Base-by-base conservation (phyloP, 2,888 invertebrate genomes). In the Andricus quercusramuli region DNA sequence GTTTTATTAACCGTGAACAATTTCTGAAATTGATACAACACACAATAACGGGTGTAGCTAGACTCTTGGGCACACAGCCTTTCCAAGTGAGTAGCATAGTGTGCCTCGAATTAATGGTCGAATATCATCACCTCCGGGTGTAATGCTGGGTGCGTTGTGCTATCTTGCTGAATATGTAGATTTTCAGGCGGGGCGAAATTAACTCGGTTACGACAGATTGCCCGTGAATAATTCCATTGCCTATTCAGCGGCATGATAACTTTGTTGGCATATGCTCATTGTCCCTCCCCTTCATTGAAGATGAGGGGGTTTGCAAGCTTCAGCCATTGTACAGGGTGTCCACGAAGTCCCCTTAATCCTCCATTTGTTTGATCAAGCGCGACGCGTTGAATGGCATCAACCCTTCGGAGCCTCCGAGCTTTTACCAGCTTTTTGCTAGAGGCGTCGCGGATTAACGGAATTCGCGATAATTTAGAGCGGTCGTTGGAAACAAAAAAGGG, bases 141-240 rank as follows among this genome's bases (percentile, higher is more conserved):
- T 66, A 80, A 47, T 78, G 79, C 78, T 64, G 79, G 66, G 70
- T 64, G 68, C 78, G 62, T 77, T 65, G 76, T 59, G 81, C 82
- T 83, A 82, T 81, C 84, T 84, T 78, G 79, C 82, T 79, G 80
- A 85, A 86, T 86, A 86, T 86, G 85, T 81, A 85, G 86, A 86
- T 87, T 86, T 83, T 80, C 83, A 83, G 79, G 41, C 84, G 80
- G 66, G 82, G 83, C 84, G 85, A 89, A 90, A 90, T 90, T 90
- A 90, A 90, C 90, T 90, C 89, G 88, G 89, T 90, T 90, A 90
- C 89, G 90, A 90, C 90, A 90, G 90, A 90, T 90, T 90, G 90
- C 89, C 90, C 90, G 90, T 90, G 90, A 90, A 90, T 90, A 90
- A 90, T 90, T 90, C 88, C 90, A 90, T 90, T 88, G 88, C 86